Evolutionary conservation across 1,140 invertebrate genomes (phyloP), one percentile per base, ranked within the genome.

Genomic region (Pentalonia nigronervosa): DNA sequence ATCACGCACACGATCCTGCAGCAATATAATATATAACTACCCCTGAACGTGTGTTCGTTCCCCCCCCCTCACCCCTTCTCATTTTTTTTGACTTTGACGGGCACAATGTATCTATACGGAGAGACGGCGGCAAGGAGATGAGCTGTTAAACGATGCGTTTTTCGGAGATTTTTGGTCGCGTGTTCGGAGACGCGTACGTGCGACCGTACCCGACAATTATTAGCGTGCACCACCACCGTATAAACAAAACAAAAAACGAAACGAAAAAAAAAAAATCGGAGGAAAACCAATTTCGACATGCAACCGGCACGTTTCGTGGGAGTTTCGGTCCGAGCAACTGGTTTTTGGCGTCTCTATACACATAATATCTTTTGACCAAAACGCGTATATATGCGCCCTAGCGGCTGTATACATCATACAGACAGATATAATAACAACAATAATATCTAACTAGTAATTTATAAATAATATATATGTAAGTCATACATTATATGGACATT

Each of bases 231-330:
- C 23, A 36, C 25, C 36, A 30, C 23, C 81, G 21, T 83, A 83
- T 45, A 83, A 45, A 36, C 34, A 45, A 86, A 86, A 86, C 36
- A 86, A 45, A 41, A 36, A 41, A 30, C 21, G 25, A 83, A 86
- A 86, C 11, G 60, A 17, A 86, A 6, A 86, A 86, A 45, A 47
- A 41, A 83, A 86, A 47, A 86, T 48, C 11, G 84, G 47, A 86
- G 84, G 47, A 90, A 90, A 90, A 14, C 56, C 36, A 90, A 90
- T 90, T 90, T 90, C 23, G 56, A 60, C 89, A 90, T 90, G 53
- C 89, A 90, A 90, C 50, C 36, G 36, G 50, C 36, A 36, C 56
- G 89, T 90, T 90, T 90, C 56, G 89, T 90, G 89, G 89, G 89
- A 90, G 89, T 90, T 45, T 90, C 36, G 11, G 89, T 7, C 34